phyloP scores from a whole-genome alignment of 2,888 invertebrate species.

The Leptura quadrifasciata region DNA sequence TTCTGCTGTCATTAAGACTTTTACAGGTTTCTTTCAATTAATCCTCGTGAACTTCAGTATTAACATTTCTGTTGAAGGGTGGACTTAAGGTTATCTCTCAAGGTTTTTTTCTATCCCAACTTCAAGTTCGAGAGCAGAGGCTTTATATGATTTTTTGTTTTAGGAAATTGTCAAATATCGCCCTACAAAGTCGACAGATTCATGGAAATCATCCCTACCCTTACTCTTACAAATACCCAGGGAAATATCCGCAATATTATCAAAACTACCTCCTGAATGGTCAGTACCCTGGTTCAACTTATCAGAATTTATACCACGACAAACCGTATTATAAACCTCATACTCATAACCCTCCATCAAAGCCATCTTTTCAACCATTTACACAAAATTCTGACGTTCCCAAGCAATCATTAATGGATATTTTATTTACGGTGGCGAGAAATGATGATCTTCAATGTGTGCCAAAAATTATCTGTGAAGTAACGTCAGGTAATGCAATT shows the following conservation, averaged over 20 bases:
- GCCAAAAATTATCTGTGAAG: constrained; percentile 86
- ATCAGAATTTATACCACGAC: background rate
- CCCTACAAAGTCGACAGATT: constrained; percentile 53
- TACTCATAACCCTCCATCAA: background rate
- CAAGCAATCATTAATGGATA: constrained; percentile 70
- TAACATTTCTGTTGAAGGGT: too few species aligned
- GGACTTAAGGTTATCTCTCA: too few species aligned
- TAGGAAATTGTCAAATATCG: constrained; percentile 55
- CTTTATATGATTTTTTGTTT: constrained; percentile 11
- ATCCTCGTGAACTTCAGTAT: too few species aligned
- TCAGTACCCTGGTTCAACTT: constrained; percentile 34
- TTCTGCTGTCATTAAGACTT: too few species aligned
- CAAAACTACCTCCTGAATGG: constrained; percentile 38
- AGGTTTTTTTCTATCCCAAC: too few species aligned
- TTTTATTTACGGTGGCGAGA: constrained; percentile 78
- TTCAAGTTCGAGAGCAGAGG: too few species aligned
- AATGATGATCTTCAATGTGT: constrained; percentile 89
- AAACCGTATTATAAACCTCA: background rate
- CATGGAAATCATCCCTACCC: constrained; percentile 30
- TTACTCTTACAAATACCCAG: constrained; percentile 50
- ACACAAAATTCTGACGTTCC: constrained; percentile 37
- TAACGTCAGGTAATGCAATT: constrained; percentile 76
- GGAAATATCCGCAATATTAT: constrained; percentile 43
- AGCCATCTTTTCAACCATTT: constrained; percentile 1
- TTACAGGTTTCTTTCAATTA: too few species aligned